A percentile compares a stretch with the other conserved stretches of the same genome.
phyloP scores from a whole-genome alignment of 2,888 invertebrate species.

The Conus canariensis region DNA sequence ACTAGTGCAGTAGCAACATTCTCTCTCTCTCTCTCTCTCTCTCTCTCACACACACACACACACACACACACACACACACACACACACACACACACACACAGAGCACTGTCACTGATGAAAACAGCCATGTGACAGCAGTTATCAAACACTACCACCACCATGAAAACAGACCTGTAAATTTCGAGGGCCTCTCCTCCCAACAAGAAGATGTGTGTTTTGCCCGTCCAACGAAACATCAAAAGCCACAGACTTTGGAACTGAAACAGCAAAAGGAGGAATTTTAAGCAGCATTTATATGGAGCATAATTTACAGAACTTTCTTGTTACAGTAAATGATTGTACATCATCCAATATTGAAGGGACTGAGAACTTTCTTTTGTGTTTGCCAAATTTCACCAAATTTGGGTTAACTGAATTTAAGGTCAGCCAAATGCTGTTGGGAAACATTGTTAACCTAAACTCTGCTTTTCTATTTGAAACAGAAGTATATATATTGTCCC shows the following conservation, averaged over 20 bases:
- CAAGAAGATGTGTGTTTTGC: constrained; percentile 54
- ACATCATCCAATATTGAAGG: background rate
- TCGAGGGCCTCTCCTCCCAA: constrained; percentile 63
- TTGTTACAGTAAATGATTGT: too few species aligned
- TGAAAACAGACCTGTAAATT: constrained; percentile 60
- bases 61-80: background rate
- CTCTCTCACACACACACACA: constrained; percentile 16
- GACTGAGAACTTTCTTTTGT: background rate
- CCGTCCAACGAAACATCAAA: constrained; percentile 70
- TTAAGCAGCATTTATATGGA: too few species aligned
- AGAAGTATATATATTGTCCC: background rate
- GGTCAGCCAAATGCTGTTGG: background rate
- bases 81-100: background rate
- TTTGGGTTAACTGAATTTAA: background rate
- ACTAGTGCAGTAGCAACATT: too few species aligned
- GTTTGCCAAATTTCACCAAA: background rate
- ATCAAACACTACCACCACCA: too few species aligned
- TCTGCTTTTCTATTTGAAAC: background rate
- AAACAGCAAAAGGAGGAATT: constrained; percentile 36
- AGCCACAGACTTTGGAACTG: constrained; percentile 69
- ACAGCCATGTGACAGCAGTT: too few species aligned
- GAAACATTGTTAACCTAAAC: too few species aligned
- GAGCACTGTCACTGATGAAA: background rate
- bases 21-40: too few species aligned
- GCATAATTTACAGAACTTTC: too few species aligned